Evolutionary conservation across 2,113 vertebrate species (phyloP).

Genomic region (Podarcis raffonei): DNA sequence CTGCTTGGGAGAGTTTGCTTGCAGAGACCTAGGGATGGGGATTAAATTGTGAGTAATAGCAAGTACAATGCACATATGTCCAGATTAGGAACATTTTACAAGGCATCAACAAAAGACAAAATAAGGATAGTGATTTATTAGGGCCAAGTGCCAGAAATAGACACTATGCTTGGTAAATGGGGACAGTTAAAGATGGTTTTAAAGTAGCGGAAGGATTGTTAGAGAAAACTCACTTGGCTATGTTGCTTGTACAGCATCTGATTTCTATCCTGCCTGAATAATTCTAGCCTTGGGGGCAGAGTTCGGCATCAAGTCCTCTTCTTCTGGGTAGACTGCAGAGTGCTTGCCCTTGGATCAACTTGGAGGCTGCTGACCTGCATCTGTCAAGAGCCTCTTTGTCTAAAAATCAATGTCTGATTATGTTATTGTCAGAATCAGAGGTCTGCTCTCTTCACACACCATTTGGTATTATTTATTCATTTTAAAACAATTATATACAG

Average conservation of each 20-base stretch:
- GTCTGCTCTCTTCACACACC: background rate
- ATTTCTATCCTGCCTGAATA: background rate
- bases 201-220: background rate
- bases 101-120: background rate
- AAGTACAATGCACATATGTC: background rate
- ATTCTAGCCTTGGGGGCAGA: background rate
- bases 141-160: background rate
- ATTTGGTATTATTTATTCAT: background rate
- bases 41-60: background rate
- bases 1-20: background rate
- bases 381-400: background rate
- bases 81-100: background rate
- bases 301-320: background rate
- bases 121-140: background rate
- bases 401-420: background rate
- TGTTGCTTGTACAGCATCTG: background rate
- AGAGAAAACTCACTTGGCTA: background rate
- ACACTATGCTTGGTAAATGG: background rate
- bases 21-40: background rate
- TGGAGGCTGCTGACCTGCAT: background rate
- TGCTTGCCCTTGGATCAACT: background rate
- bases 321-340: background rate
- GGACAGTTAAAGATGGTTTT: background rate
- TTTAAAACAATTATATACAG: too few species aligned
- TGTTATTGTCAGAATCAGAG: background rate